Evolutionary conservation across 2,797 vertebrate species (phyloP).

Genomic region (Allobates femoralis): DNA sequence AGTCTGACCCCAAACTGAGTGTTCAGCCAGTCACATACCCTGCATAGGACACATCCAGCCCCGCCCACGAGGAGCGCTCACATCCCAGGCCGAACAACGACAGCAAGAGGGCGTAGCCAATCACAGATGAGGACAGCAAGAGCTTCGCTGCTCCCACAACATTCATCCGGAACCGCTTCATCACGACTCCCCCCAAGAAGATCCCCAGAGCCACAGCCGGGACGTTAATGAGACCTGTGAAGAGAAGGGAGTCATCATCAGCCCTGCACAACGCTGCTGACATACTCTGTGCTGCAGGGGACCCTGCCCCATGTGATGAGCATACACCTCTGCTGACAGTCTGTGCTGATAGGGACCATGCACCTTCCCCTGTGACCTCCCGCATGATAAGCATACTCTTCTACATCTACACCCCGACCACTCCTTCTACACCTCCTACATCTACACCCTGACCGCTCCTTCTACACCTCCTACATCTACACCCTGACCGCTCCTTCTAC

Average conservation of each 20-base stretch:
- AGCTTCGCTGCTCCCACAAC: conserved; percentile 87
- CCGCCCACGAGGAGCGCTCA: conserved; percentile 86
- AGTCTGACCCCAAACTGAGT: neutral
- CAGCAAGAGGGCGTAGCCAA: conserved; percentile 89
- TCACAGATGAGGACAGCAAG: conserved; percentile 82
- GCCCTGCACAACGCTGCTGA: neutral
- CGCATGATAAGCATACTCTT: too few species aligned
- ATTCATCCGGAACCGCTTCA: conserved; percentile 87
- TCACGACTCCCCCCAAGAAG: conserved; percentile 89
- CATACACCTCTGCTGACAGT: too few species aligned
- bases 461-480: too few species aligned
- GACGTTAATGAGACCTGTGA: conserved; percentile 90
- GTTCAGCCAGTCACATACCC: conserved; percentile 76
- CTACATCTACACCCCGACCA: too few species aligned
- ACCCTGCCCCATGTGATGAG: neutral
- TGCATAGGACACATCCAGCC: conserved; percentile 84
- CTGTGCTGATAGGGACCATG: too few species aligned
- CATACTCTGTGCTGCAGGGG: neutral
- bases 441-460: too few species aligned
- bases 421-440: too few species aligned
- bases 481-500: too few species aligned
- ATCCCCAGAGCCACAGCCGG: conserved; percentile 94
- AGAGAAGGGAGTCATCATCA: neutral
- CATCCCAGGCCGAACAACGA: conserved; percentile 88
- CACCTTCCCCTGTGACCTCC: too few species aligned